Conservation (phyloP, 2,113 vertebrate genomes). For the Cervus canadensis region DNA sequence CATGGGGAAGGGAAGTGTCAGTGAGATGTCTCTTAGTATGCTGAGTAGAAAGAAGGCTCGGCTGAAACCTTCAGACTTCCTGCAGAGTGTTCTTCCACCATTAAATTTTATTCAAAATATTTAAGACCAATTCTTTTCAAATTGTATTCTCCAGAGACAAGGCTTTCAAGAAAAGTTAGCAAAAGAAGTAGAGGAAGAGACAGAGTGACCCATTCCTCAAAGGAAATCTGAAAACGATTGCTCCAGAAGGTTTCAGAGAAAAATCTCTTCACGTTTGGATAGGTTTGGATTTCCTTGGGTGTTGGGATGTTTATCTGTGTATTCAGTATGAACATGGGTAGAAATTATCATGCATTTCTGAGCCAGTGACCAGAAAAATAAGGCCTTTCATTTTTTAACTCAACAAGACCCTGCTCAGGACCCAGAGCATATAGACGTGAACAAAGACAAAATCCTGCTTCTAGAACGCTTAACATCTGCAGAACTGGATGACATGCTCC, state of each 20-base stretch:
- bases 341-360: neutral
- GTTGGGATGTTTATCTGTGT: neutral
- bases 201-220: neutral
- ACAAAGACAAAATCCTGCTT: neutral
- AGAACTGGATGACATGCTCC: neutral
- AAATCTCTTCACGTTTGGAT: neutral
- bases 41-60: neutral
- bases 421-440: fast-evolving
- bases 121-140: neutral
- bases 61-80: neutral
- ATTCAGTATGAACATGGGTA: neutral
- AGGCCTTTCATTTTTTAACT: neutral
- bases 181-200: neutral
- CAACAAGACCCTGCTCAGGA: neutral
- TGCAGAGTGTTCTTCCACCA: neutral
- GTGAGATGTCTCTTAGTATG: neutral
- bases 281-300: neutral
- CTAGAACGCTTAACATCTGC: neutral
- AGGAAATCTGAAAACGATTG: neutral
- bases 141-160: neutral
- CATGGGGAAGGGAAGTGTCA: neutral
- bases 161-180: neutral
- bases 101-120: neutral
- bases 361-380: neutral
- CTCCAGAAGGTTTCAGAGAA: neutral